phyloP scores from a whole-genome alignment of 2,888 invertebrate genomes.

The Poecilus cupreus region DNA sequence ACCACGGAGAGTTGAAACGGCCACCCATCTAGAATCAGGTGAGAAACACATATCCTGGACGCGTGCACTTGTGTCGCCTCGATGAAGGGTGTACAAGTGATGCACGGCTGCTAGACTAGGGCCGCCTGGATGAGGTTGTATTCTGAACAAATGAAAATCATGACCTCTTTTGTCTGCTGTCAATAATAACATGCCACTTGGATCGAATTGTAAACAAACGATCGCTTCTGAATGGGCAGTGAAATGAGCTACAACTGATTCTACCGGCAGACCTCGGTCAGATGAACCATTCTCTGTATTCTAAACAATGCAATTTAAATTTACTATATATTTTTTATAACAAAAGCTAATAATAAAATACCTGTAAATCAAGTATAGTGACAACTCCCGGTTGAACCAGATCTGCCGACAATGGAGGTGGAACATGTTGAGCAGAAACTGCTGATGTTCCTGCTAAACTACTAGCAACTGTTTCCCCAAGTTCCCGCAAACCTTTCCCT shows the following conservation, averaged over 20 bases:
- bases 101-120: slow-evolving; percentile 92
- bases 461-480: slow-evolving; percentile 94
- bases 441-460: slow-evolving; percentile 83
- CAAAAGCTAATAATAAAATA: slow-evolving; percentile 66
- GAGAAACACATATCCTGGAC: slow-evolving; percentile 96
- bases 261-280: slow-evolving; percentile 73
- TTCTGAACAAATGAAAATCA: slow-evolving; percentile 95
- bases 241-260: slow-evolving; percentile 90
- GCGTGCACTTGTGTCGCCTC: slow-evolving; percentile 97
- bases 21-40: slow-evolving; percentile 96
- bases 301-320: not conserved
- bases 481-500: slow-evolving; percentile 90
- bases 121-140: slow-evolving; percentile 94
- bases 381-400: slow-evolving; percentile 90
- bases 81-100: slow-evolving; percentile 94
- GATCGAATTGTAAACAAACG: slow-evolving; percentile 92
- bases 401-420: slow-evolving; percentile 70
- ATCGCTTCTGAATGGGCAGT: slow-evolving; percentile 91
- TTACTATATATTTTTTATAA: not conserved
- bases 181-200: slow-evolving; percentile 90
- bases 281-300: slow-evolving; percentile 41
- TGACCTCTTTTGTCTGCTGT: slow-evolving; percentile 95
- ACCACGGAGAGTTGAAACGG: slow-evolving; percentile 94
- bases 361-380: slow-evolving; percentile 90
- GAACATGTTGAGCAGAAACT: slow-evolving; percentile 67